These are phyloP conservation scores for Vultur gryphus DNA, from an alignment of 2,797 vertebrate genomes.

Conservation along the genomic window DNA sequence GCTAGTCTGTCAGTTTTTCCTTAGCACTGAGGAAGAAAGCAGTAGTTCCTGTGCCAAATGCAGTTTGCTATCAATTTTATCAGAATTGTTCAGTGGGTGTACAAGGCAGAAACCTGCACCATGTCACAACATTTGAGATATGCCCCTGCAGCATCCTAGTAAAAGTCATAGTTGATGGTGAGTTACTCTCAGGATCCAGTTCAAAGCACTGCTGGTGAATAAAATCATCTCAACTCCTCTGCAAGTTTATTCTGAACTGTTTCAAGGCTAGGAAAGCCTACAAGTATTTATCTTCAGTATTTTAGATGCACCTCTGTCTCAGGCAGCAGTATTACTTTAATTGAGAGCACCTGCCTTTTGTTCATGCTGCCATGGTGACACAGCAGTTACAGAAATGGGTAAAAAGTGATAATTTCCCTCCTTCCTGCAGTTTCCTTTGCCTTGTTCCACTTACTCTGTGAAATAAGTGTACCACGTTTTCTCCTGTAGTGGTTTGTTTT, in stretches of 20 bases:
- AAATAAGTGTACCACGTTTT: background rate
- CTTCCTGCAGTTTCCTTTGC: background rate
- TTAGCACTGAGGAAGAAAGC: background rate
- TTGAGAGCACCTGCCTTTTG: background rate
- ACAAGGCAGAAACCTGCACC: background rate
- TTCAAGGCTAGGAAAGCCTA: background rate
- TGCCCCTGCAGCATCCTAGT: background rate
- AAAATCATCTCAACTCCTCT: background rate
- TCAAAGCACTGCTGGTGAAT: background rate
- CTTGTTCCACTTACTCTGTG: background rate
- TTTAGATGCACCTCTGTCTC: background rate
- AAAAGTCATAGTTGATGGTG: background rate
- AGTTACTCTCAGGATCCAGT: background rate
- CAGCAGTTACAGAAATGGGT: background rate
- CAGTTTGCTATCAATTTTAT: background rate
- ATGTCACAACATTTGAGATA: too few relatives aligned
- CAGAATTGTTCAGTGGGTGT: background rate
- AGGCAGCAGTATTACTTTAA: background rate
- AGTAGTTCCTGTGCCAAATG: background rate
- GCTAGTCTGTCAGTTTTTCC: background rate
- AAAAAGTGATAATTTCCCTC: background rate
- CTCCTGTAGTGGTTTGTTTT: background rate
- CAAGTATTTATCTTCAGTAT: background rate
- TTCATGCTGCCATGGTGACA: background rate
- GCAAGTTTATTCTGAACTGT: background rate